Evolutionary conservation across 1,140 invertebrate genomes (phyloP).

Genomic region (Cryptotermes secundus): DNA sequence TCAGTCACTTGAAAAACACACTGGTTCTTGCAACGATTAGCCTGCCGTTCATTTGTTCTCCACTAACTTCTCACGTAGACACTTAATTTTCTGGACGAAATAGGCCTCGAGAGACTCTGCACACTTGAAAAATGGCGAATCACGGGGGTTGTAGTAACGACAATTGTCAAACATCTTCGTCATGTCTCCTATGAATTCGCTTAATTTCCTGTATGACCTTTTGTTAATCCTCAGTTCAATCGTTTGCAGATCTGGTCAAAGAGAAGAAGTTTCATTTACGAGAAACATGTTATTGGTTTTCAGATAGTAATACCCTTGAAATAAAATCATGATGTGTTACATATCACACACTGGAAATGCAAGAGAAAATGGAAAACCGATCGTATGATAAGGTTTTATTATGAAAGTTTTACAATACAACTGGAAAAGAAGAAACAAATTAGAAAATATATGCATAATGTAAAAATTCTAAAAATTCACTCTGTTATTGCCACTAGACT

Average conservation of each 20-base stretch:
- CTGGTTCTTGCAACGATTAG: not conserved
- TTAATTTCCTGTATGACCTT: conserved; percentile 80
- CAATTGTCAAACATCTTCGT: conserved; percentile 99
- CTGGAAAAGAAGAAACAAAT: too few species aligned
- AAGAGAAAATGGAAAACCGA: too few species aligned
- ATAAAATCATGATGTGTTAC: too few species aligned
- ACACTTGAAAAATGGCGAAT: conserved; percentile 93
- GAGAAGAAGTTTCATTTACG: conserved; percentile 36
- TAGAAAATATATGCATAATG: too few species aligned
- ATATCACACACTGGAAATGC: too few species aligned
- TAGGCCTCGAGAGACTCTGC: conserved; percentile 93
- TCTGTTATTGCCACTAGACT: too few species aligned
- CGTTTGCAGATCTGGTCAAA: conserved; percentile 84
- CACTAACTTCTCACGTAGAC: conserved; percentile 75
- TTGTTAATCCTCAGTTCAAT: conserved; percentile 87
- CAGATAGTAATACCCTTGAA: too few species aligned
- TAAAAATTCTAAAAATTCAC: too few species aligned
- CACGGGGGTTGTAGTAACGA: conserved; percentile 93
- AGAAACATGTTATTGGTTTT: too few species aligned
- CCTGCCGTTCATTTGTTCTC: conserved; percentile 48
- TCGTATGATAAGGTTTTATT: too few species aligned
- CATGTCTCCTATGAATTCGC: conserved; percentile 96
- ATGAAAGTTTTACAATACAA: too few species aligned
- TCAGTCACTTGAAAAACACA: not conserved
- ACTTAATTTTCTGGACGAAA: conserved; percentile 90